These are phyloP conservation scores for Diadumene lineata DNA, from an alignment of 92 coral and sea anemone genomes.

Conservation along the genomic window DNA sequence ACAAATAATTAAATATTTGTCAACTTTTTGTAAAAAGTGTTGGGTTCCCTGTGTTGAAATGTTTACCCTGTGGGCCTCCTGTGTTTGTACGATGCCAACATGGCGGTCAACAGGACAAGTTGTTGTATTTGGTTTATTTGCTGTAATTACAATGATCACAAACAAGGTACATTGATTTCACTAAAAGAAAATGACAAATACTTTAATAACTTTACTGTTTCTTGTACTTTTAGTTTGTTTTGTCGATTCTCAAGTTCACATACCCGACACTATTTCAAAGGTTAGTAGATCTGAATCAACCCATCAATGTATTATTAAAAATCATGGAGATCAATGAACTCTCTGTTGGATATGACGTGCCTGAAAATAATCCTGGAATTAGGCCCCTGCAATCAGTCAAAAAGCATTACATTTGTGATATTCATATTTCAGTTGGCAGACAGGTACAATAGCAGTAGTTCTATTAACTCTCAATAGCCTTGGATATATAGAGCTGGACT, in stretches of 20 bases:
- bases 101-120: conserved; percentile 68
- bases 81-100: conserved; percentile 58
- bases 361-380: not conserved
- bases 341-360: too few relatives aligned
- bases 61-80: conserved; percentile 13
- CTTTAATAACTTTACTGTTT: not conserved
- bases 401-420: not conserved
- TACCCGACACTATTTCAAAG: conserved; percentile 95
- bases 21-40: too few relatives aligned
- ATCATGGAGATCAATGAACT: too few relatives aligned
- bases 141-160: conserved; percentile 59
- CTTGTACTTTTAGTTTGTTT: conserved; percentile 63
- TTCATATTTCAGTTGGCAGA: conserved; percentile 79
- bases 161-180: conserved; percentile 59
- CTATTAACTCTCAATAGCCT: conserved; percentile 62
- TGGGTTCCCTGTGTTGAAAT: conserved; percentile 26
- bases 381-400: too few relatives aligned
- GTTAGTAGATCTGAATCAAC: conserved; percentile 46
- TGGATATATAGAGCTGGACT: conserved; percentile 68
- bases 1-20: too few relatives aligned
- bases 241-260: conserved; percentile 80
- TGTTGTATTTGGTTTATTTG: conserved; percentile 39
- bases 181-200: not conserved
- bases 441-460: conserved; percentile 62
- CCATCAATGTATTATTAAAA: too few relatives aligned